Base-by-base conservation (phyloP, 2,113 vertebrate species). In the Lethenteron camtschaticum region DNA sequence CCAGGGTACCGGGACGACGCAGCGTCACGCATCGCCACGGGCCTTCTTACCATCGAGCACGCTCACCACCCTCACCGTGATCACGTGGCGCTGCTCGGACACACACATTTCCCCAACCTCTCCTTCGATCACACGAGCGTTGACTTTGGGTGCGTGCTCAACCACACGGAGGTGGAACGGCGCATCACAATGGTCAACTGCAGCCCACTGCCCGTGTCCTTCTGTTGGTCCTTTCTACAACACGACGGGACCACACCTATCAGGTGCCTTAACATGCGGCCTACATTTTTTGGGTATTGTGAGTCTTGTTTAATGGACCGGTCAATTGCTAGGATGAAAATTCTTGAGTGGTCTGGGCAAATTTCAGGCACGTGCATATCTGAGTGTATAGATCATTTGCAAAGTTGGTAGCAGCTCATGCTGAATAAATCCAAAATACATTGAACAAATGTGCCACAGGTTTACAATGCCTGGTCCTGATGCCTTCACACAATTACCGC, bases 121-220 rank as follows among this genome's bases (percentile, higher is more conserved):
- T 59, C 24, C 55, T 80, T 95, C 55, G 81, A 84, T 73, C 75
- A 79, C 70, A 80, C 3, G 10, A 14, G 69, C 1, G 57, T 95
- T 72, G 79, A 96, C 57, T 95, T 95, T 13, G 86, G 86, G 74
- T 90, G 85, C 58, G 78, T 92, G 56, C 71, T 84, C 20, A 87
- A 84, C 2, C 76, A 80, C 71, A 85, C 85, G 0, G 80, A 86
- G 74, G 70, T 69, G 41, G 74, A 77, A 1, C 78, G 68, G 70
- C 74, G 76, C 1, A 1, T 95, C 13, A 69, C 71, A 1, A 78
- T 92, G 71, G 85, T 79, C 70, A 95, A 95, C 81, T 78, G 74
- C 79, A 87, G 86, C 75, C 79, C 78, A 0, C 68, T 94, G 56
- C 70, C 79, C 0, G 82, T 87, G n/a, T 75, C 70, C 68, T 95